A percentile compares a stretch with the other conserved stretches of the same genome.
Evolutionary conservation across 2,888 invertebrate genomes (phyloP).

Genomic region (Orthonevra nobilis): DNA sequence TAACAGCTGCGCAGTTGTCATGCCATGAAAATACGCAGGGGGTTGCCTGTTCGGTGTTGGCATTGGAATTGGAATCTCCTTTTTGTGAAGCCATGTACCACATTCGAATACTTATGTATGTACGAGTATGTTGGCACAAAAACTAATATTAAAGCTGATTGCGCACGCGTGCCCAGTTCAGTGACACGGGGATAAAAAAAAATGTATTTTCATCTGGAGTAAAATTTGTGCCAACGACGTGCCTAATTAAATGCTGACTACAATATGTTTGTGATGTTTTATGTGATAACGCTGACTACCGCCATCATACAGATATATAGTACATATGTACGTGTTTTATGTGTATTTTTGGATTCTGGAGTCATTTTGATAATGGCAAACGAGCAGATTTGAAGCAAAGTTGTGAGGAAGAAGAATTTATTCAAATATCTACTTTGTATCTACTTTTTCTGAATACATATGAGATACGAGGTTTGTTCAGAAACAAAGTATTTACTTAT

Average conservation of each 20-base stretch:
- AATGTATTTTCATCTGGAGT: slow-evolving; percentile 27
- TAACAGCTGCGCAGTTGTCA: slow-evolving; percentile 54
- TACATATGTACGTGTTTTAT: too few species aligned
- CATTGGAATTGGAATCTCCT: slow-evolving; percentile 38
- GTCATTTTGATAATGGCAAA: too few species aligned
- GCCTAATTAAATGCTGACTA: slow-evolving; percentile 50
- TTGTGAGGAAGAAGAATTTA: too few species aligned
- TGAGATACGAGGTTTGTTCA: too few species aligned
- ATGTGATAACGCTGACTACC: too few species aligned
- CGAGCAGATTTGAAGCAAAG: too few species aligned
- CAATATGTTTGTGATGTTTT: slow-evolving; percentile 8
- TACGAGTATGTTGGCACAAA: slow-evolving; percentile 29
- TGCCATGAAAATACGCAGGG: slow-evolving; percentile 40
- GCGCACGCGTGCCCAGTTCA: slow-evolving; percentile 64
- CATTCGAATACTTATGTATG: slow-evolving; percentile 1
- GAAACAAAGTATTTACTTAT: too few species aligned
- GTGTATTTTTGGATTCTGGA: too few species aligned
- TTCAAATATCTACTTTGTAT: too few species aligned
- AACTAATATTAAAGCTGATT: slow-evolving; percentile 62
- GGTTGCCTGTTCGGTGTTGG: too few species aligned
- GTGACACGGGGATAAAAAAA: slow-evolving; percentile 63
- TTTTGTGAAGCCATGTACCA: slow-evolving; percentile 49
- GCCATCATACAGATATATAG: too few species aligned
- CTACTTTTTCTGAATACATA: too few species aligned
- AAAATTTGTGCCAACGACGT: slow-evolving; percentile 14